Base-by-base conservation (phyloP, 2,113 vertebrate species). In the Colaptes auratus region DNA sequence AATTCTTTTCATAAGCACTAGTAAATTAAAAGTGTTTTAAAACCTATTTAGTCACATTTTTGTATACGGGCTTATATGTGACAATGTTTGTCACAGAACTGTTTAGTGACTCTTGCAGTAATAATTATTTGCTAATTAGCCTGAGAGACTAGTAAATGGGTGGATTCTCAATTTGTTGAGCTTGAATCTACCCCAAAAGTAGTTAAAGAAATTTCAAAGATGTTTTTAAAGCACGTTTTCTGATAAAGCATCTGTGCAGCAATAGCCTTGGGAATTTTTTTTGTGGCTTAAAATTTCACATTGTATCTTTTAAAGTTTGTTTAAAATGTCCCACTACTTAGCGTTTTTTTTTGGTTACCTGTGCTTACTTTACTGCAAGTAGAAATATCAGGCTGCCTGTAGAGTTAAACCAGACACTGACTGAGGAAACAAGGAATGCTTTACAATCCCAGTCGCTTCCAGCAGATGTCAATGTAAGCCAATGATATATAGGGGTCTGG, bases 381-480 rank as follows among this genome's bases (percentile, higher is more conserved):
- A 55, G 46, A 70, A 91, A 74, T 77, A 58, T 75, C 85, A 77
- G 4, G 92, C 69, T 88, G 78, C 33, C 55, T 46, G 39, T 85
- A 58, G 76, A 90, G 52, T 66, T 95, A 88, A 96, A 91, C 89
- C 61, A 77, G 31, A n/a, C 58, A 5, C 28, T 69, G 66, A 56
- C 1, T 27, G 72, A 69, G 19, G 35, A 17, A 75, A 67, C 61
- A 78, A 31, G 53, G 53, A 90, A 88, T 78, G 15, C 20, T 91
- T 73, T 64, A 84, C 93, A 91, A 84, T 98, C 88, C 96, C 96
- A 93, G 48, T 58, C 39, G 31, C 86, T 95, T 94, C 98, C 98
- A 98, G 97, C 90, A 98, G 98, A 95, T 98, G 98, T 98, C 98
- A 97, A 92, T 97, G 73, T 97, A 98, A 98, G 97, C 96, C 97